phyloP scores from a whole-genome alignment of 1,140 invertebrate species.

The Eufriesea mexicana region DNA sequence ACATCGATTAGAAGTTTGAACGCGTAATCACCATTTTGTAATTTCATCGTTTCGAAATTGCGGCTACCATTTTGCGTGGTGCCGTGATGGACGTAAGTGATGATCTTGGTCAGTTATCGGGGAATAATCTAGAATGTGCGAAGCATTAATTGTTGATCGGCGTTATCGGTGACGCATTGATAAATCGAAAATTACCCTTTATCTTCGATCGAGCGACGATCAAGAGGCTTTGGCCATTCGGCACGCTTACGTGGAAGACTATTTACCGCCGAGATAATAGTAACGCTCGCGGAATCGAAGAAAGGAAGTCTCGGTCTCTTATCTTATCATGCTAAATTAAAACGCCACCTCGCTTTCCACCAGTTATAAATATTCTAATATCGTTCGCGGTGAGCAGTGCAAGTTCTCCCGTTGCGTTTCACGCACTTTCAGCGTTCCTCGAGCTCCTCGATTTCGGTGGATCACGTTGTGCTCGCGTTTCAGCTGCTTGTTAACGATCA shows the following conservation, averaged over 20 bases:
- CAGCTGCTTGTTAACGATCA: not conserved
- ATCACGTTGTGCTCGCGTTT: not conserved
- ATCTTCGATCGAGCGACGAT: not conserved
- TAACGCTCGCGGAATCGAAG: not conserved
- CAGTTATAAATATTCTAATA: conserved; percentile 29
- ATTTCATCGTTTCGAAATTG: too few relatives aligned
- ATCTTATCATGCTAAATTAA: conserved; percentile 25
- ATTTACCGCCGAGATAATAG: not conserved
- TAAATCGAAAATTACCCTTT: not conserved
- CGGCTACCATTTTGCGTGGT: too few relatives aligned
- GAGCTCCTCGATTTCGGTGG: not conserved
- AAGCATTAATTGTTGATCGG: not conserved
- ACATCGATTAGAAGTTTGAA: too few relatives aligned
- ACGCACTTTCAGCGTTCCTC: not conserved
- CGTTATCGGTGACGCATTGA: conserved; percentile 26
- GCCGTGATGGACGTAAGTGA: too few relatives aligned
- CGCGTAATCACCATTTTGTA: too few relatives aligned
- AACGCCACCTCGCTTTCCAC: too few relatives aligned
- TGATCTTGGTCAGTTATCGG: not conserved
- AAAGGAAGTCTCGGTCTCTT: not conserved
- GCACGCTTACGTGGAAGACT: not conserved
- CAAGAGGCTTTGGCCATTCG: not conserved
- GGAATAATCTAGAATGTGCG: not conserved
- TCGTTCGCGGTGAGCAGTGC: not conserved
- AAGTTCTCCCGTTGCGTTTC: not conserved